Percentiles rank a stretch among this genome's conserved stretches.
phyloP scores from a whole-genome alignment of 2,797 vertebrate genomes.

The Peromyscus melanophrys region DNA sequence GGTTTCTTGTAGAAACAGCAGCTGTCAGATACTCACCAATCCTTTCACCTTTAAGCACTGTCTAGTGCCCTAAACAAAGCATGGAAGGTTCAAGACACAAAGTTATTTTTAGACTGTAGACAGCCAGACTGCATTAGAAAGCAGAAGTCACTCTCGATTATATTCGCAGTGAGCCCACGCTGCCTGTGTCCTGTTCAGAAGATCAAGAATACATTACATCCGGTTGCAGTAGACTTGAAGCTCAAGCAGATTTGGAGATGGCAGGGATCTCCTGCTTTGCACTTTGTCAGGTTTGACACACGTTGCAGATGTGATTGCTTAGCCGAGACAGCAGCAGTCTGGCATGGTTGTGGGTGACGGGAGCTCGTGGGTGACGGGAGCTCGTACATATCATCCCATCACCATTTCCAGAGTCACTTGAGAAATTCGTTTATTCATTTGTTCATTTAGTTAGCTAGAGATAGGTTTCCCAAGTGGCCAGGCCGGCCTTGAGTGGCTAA shows the following conservation, averaged over 20 bases:
- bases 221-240: background rate
- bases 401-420: background rate
- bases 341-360: background rate
- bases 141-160: background rate
- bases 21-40: conserved; percentile 19
- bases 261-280: background rate
- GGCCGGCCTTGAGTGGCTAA: background rate
- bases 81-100: background rate
- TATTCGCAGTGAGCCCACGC: background rate
- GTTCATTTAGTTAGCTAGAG: background rate
- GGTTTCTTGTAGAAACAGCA: conserved; percentile 64
- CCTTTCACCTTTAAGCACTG: background rate
- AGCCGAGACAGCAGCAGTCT: background rate
- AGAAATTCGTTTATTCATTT: background rate
- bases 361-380: background rate
- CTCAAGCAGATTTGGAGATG: background rate
- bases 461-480: background rate
- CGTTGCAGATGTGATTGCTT: background rate
- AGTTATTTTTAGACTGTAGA: conserved; percentile 20
- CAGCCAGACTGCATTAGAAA: background rate
- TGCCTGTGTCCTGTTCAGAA: background rate
- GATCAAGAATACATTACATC: background rate
- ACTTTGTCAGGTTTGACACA: background rate
- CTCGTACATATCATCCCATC: background rate
- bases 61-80: background rate